Conservation (phyloP, 2,888 invertebrate genomes). For the Xiphydria camelus region DNA sequence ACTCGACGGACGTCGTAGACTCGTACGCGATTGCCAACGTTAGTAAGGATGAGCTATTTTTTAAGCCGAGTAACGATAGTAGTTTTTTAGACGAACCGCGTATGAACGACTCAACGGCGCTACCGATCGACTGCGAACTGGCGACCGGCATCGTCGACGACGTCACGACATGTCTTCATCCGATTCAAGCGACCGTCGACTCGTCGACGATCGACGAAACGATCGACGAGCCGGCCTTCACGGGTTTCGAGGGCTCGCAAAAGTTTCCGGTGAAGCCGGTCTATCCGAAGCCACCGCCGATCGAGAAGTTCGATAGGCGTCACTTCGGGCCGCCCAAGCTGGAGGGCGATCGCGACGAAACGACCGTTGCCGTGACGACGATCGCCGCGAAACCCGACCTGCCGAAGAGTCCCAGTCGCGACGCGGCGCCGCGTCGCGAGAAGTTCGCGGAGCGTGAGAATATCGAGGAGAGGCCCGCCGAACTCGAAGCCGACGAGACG, state of each 20-base stretch:
- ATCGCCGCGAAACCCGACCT: conserved; percentile 26
- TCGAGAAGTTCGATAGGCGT: conserved; percentile 49
- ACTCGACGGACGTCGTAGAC: too few relatives aligned
- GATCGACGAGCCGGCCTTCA: conserved; percentile 32
- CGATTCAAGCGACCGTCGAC: too few relatives aligned
- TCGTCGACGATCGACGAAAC: not conserved
- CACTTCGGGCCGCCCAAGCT: conserved; percentile 46
- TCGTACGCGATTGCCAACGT: not conserved
- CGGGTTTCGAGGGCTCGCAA: conserved; percentile 42
- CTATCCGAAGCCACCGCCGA: conserved; percentile 25
- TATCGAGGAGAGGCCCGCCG: not conserved
- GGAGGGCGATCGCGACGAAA: conserved; percentile 19
- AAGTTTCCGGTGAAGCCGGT: conserved; percentile 38
- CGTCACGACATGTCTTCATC: too few relatives aligned
- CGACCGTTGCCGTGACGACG: not conserved
- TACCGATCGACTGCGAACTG: too few relatives aligned
- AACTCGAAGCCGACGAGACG: too few relatives aligned
- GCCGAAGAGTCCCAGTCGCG: conserved; percentile 39
- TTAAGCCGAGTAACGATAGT: not conserved
- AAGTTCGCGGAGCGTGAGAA: not conserved
- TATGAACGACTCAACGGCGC: not conserved
- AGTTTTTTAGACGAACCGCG: not conserved
- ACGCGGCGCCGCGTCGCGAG: conserved; percentile 29
- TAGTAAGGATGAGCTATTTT: conserved; percentile 2
- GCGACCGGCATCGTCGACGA: not conserved